Base-by-base conservation (phyloP, 2,797 vertebrate genomes). In the Borostomias antarcticus region DNA sequence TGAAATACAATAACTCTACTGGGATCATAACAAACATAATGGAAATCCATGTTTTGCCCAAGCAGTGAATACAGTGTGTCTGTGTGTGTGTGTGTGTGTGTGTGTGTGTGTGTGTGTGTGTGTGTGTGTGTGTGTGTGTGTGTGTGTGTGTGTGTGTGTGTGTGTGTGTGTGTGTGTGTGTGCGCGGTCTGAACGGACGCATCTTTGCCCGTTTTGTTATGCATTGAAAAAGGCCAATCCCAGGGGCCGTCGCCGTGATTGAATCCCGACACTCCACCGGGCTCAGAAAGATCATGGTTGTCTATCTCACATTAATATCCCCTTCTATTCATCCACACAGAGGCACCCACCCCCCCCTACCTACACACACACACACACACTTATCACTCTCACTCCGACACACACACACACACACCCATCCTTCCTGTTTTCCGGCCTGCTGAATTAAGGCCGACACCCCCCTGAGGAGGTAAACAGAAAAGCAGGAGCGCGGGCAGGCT, bases 161-260 rank as follows among this genome's bases (percentile, higher is more conserved):
- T 5, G 7, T 54, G 25, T 56, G 53, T 28, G 37, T 29, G 17
- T 32, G 7, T 13, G 47, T 30, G 40, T 32, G 26, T 40, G 51
- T 43, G 37, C 29, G 30, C 28, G 23, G 26, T n/a, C 23, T 26
- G 13, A 54, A 26, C 13, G 51, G 13, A 17, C 26, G 1, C 17
- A 2, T 1, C 25, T 4, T 10, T 3, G 26, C 8, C 26, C 11
- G 25, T 30, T 45, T 30, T 61, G 15, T 7, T 11, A 45, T 30
- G 26, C 28, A 48, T 29, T 61, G 26, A 60, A 47, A 26, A 28
- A 33, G 35, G 54, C 17, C 26, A 48, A 26, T 59, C 35, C 35
- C 57, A 37, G 5, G 40, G 35, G 23, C 13, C 40, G 26, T 59
- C 23, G n/a, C 57, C 26, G 33, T 25, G 33, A 33, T 35, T 58